These are phyloP conservation scores for Cantharis nigra DNA, from an alignment of 2,888 invertebrate genomes.

Conservation along the genomic window DNA sequence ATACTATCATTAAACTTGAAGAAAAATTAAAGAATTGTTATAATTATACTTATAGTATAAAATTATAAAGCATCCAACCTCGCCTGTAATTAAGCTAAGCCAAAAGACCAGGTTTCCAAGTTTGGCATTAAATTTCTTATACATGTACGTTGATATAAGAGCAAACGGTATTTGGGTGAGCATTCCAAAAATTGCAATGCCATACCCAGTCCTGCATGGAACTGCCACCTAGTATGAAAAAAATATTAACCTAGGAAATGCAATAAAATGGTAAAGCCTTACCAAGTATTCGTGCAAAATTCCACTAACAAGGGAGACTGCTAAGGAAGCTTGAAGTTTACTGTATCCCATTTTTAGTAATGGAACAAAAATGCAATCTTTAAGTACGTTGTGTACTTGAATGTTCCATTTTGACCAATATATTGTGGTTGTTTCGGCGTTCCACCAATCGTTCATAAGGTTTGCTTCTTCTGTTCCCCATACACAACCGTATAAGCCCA, in stretches of 20 bases:
- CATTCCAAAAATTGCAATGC: slow-evolving; percentile 3
- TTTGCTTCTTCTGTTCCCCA: background rate
- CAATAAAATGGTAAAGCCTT: background rate
- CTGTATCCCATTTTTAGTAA: slow-evolving; percentile 4
- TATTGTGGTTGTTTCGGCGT: background rate
- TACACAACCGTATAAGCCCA: background rate
- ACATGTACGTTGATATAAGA: background rate
- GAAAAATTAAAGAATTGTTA: background rate
- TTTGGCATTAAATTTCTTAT: background rate
- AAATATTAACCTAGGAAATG: background rate
- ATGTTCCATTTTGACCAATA: slow-evolving; percentile 22
- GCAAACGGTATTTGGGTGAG: slow-evolving; percentile 9
- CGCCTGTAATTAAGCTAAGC: background rate
- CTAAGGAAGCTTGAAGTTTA: background rate
- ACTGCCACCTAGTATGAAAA: background rate
- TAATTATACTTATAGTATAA: slow-evolving; percentile 4
- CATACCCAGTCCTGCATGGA: slow-evolving; percentile 12
- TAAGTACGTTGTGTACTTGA: slow-evolving; percentile 5
- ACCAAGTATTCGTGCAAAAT: slow-evolving; percentile 17
- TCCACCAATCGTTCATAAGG: slow-evolving; percentile 15
- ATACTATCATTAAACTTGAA: background rate
- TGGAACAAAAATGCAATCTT: slow-evolving; percentile 5
- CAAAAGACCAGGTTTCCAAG: slow-evolving; percentile 9
- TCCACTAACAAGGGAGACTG: slow-evolving; percentile 7
- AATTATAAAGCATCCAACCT: background rate